These are phyloP conservation scores for Trypoxylus dichotomus DNA, from an alignment of 1,140 invertebrate species.

Conservation along the genomic window DNA sequence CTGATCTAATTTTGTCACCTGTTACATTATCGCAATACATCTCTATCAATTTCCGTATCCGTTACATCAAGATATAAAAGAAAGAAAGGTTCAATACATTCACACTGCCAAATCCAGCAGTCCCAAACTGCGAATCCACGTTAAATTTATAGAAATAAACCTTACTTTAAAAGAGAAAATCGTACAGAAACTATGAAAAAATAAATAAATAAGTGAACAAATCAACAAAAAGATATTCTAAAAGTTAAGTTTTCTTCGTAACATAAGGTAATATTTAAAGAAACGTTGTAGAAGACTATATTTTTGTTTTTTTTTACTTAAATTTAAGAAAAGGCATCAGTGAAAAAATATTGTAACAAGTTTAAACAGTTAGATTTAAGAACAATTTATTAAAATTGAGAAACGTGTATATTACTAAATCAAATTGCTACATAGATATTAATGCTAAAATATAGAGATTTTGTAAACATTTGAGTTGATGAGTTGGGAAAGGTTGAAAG, in stretches of 20 bases:
- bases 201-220: not conserved
- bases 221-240: not conserved
- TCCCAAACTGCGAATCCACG: not conserved
- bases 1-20: too few species aligned
- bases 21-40: too few species aligned
- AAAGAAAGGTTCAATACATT: not conserved
- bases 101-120: conserved; percentile 3
- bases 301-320: not conserved
- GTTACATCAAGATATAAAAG: too few species aligned
- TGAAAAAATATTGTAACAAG: not conserved
- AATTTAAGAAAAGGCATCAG: not conserved
- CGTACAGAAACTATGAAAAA: not conserved
- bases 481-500: too few species aligned
- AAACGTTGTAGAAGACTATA: not conserved
- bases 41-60: too few species aligned
- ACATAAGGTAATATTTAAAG: not conserved
- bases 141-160: not conserved
- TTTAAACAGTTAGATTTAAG: not conserved
- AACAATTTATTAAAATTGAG: not conserved
- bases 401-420: too few species aligned
- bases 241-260: not conserved
- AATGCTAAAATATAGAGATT: too few species aligned
- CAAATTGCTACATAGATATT: too few species aligned
- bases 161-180: too few species aligned
- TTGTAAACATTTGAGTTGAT: too few species aligned